Conservation (phyloP, 2,797 vertebrate species). For the Thaleichthys pacificus region DNA sequence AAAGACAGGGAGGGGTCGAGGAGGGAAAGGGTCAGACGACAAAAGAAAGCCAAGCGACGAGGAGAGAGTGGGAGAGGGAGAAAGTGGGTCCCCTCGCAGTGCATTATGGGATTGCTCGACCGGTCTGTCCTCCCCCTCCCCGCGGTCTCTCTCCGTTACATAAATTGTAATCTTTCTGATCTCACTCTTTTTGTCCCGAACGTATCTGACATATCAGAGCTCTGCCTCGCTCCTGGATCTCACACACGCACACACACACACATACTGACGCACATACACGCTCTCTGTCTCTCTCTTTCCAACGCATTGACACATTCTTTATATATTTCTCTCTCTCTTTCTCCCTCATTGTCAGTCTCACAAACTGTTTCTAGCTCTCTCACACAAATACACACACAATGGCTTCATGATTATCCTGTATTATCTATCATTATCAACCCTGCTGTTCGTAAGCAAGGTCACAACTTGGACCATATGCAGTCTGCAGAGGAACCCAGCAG, state of each 20-base stretch:
- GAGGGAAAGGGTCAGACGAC: not conserved
- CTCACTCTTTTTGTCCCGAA: constrained; percentile 31
- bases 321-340: not conserved
- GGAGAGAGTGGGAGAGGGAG: constrained; percentile 13
- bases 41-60: not conserved
- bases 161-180: constrained; percentile 44
- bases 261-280: constrained; percentile 1
- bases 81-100: not conserved
- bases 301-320: not conserved
- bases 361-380: not conserved
- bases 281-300: not conserved
- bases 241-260: not conserved
- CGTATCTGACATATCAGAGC: constrained; percentile 3
- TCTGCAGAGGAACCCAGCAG: not conserved
- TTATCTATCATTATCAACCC: too few species aligned
- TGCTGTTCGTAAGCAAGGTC: too few species aligned
- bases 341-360: not conserved
- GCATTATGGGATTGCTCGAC: not conserved
- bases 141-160: constrained; percentile 31
- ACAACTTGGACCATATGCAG: too few species aligned
- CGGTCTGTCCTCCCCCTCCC: not conserved
- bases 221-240: too few species aligned
- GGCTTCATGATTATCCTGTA: not conserved
- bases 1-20: not conserved
- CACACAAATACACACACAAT: not conserved